A percentile compares a stretch with the other conserved stretches of the same genome.
Evolutionary conservation across 2,797 vertebrate genomes (phyloP).

Genomic region (Neosalanx taihuensis): DNA sequence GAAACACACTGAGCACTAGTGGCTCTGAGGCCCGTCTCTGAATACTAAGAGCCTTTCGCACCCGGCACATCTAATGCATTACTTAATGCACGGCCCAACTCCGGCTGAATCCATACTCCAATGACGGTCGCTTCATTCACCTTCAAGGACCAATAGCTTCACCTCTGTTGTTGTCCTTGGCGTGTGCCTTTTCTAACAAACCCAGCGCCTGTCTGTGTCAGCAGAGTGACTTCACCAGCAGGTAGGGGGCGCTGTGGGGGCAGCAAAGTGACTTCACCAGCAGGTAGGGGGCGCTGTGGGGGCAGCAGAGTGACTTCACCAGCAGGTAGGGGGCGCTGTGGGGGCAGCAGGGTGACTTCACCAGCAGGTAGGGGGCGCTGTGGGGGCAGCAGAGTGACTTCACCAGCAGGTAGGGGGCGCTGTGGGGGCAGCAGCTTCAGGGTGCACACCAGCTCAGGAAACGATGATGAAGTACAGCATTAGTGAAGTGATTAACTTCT

Average conservation of each 20-base stretch:
- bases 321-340: too few species aligned
- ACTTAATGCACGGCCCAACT: slow-evolving; percentile 51
- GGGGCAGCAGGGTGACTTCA: slow-evolving; percentile 14
- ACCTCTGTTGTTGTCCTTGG: slow-evolving; percentile 30
- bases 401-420: slow-evolving; percentile 56
- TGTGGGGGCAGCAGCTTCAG: slow-evolving; percentile 49
- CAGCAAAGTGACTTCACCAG: too few species aligned
- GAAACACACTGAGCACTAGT: slow-evolving; percentile 48
- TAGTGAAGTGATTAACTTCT: slow-evolving; percentile 80
- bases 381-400: slow-evolving; percentile 52
- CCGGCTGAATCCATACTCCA: slow-evolving; percentile 40
- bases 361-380: slow-evolving; percentile 59
- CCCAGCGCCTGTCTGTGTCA: slow-evolving; percentile 1
- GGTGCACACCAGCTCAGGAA: slow-evolving; percentile 69
- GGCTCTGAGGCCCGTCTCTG: slow-evolving; percentile 60
- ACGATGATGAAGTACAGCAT: slow-evolving; percentile 81
- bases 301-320: too few species aligned
- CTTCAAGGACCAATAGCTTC: slow-evolving; percentile 64
- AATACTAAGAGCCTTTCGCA: slow-evolving; percentile 60
- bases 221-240: not conserved
- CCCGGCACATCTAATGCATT: slow-evolving; percentile 49
- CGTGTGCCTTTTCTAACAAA: slow-evolving; percentile 41
- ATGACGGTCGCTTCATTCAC: slow-evolving; percentile 48
- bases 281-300: too few species aligned
- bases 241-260: too few species aligned